Evolutionary conservation across 2,888 invertebrate species (phyloP).

Genomic region (Macrosiphum euphorbiae): DNA sequence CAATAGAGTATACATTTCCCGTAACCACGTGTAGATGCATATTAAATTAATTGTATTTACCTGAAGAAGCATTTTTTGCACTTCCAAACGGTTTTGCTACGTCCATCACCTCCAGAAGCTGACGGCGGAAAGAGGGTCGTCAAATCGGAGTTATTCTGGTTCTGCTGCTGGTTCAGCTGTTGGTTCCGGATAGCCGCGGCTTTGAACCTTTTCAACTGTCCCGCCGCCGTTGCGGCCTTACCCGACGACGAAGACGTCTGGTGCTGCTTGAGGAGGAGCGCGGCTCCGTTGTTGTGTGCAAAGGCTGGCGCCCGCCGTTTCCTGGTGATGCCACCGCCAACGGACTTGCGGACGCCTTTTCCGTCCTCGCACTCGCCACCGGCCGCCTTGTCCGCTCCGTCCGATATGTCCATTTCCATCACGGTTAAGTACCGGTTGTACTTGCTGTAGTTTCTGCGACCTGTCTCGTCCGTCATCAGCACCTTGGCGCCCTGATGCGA

Average conservation of each 20-base stretch:
- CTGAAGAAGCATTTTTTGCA: constrained; percentile 92
- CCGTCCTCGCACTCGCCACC: constrained; percentile 43
- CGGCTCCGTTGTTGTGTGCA: background rate
- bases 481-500: constrained; percentile 86
- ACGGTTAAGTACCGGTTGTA: constrained; percentile 90
- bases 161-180: background rate
- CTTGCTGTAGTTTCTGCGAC: constrained; percentile 90
- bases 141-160: background rate
- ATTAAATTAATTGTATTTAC: constrained; percentile 72
- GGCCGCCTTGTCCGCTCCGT: constrained; percentile 67
- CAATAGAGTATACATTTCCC: too few relatives aligned
- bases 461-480: constrained; percentile 91
- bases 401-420: constrained; percentile 72
- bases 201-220: constrained; percentile 32
- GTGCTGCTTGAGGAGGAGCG: background rate
- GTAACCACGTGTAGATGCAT: background rate
- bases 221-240: background rate
- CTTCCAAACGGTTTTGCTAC: constrained; percentile 81
- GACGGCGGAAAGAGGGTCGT: constrained; percentile 43
- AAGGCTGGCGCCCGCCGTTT: background rate
- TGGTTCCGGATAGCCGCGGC: background rate
- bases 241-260: background rate
- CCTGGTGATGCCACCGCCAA: background rate
- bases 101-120: background rate
- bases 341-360: constrained; percentile 59